Base-by-base conservation (phyloP, 2,113 vertebrate species). In the Fregata magnificens region DNA sequence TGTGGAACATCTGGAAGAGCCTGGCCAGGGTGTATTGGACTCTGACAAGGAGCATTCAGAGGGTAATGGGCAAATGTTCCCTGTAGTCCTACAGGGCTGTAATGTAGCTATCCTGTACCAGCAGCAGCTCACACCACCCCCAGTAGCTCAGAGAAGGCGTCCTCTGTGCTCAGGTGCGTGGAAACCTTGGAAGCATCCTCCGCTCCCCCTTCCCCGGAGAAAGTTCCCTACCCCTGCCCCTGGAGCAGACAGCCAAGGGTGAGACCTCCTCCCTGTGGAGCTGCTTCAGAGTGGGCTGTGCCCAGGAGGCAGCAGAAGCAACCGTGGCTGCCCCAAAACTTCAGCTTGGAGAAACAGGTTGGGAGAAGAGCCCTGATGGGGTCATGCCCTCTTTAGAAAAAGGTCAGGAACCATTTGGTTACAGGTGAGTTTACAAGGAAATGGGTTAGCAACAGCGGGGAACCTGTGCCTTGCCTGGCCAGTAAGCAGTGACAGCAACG, bases 391-490 rank as follows among this genome's bases (percentile, higher is more conserved):
- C 31, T 26, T 32, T 5, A 63, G 29, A 20, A 36, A 86, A 77
- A 52, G 22, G 14, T 40, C 40, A 49, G 26, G 20, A 86, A 36
- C 29, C 18, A 16, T 13, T n/a, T 56, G 44, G 25, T 50, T 71
- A 34, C n/a, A 32, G 16, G 36, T 16, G 38, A 67, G 13, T 44
- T 91, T 61, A 85, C 7, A 34, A 34, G 62, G 58, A 82, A 55
- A 45, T 26, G 56, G 13, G 28, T 24, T 31, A 40, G 14, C 52
- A 82, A 22, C 25, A 86, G 45, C 0, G 0, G 7, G 38, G 11
- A 62, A 38, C 5, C n/a, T 1, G 0, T 56, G 36, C 34, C 29
- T 28, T 44, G 61, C 42, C 49, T 61, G 5, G 4, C 21, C 7
- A 5, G 31, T 22, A 38, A 49, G 61, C 61, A 40, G 50, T 24